Percentiles rank a stretch among this genome's conserved stretches.
Conservation (phyloP, 2,888 invertebrate genomes). For the Plusia festucae region DNA sequence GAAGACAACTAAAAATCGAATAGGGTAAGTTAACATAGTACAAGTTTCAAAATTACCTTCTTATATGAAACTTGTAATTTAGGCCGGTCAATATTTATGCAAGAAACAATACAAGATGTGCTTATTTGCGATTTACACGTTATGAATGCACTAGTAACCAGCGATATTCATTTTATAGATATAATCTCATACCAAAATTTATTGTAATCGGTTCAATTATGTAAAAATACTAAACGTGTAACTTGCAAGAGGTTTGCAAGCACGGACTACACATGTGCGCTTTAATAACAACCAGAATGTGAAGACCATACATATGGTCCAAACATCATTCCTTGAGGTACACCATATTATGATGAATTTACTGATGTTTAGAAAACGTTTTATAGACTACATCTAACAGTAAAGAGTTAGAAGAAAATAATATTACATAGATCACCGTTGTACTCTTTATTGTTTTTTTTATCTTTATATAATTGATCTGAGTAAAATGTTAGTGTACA, state of each 20-base stretch:
- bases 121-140: not conserved
- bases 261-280: not conserved
- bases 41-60: not conserved
- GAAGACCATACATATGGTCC: constrained; percentile 4
- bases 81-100: not conserved
- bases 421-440: too few species aligned
- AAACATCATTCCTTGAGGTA: constrained; percentile 15
- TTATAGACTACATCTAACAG: not conserved
- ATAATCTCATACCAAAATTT: not conserved
- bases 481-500: too few species aligned
- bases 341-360: not conserved
- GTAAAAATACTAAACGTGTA: not conserved
- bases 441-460: too few species aligned
- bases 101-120: not conserved
- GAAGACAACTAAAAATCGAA: not conserved
- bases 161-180: not conserved
- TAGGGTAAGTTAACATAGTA: not conserved
- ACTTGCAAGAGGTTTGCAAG: not conserved
- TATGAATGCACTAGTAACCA: too few species aligned
- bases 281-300: constrained; percentile 4
- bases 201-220: not conserved
- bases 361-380: not conserved
- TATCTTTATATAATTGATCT: too few species aligned
- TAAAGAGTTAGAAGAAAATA: not conserved
- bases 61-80: not conserved